phyloP scores from a whole-genome alignment of 2,888 invertebrate species.

The Thereva unica region DNA sequence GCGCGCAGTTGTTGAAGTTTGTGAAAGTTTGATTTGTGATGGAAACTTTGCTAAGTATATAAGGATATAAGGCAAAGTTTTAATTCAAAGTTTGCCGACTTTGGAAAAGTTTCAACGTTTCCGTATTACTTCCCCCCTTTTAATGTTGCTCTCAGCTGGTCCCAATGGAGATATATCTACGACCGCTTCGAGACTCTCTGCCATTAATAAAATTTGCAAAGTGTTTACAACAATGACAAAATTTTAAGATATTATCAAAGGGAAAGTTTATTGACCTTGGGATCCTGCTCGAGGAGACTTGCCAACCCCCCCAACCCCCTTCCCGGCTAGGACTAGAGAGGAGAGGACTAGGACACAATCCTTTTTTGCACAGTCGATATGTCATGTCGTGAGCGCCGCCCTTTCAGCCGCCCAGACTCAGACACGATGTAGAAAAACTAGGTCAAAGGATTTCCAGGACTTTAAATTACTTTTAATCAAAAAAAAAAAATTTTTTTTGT shows the following conservation, averaged over 20 bases:
- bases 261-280: constrained; percentile 31
- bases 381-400: constrained; percentile 18
- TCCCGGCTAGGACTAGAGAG: neutral
- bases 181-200: constrained; percentile 24
- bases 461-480: constrained; percentile 31
- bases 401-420: constrained; percentile 17
- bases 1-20: constrained; percentile 37
- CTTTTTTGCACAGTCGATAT: constrained; percentile 32
- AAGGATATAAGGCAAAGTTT: constrained; percentile 35
- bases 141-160: constrained; percentile 32
- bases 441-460: constrained; percentile 21
- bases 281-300: neutral
- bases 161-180: constrained; percentile 24
- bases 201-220: constrained; percentile 34
- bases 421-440: constrained; percentile 20
- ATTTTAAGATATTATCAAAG: constrained; percentile 34
- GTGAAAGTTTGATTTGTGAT: constrained; percentile 36
- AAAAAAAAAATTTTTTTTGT: neutral
- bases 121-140: constrained; percentile 30
- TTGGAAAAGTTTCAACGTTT: constrained; percentile 36
- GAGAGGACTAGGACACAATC: constrained; percentile 27
- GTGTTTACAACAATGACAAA: constrained; percentile 36
- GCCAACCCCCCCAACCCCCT: too few species aligned
- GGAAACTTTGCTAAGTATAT: constrained; percentile 25
- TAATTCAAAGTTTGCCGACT: constrained; percentile 35